Conservation (phyloP, 2,797 vertebrate species). For the Ctenochaetus hawaiiensis region DNA sequence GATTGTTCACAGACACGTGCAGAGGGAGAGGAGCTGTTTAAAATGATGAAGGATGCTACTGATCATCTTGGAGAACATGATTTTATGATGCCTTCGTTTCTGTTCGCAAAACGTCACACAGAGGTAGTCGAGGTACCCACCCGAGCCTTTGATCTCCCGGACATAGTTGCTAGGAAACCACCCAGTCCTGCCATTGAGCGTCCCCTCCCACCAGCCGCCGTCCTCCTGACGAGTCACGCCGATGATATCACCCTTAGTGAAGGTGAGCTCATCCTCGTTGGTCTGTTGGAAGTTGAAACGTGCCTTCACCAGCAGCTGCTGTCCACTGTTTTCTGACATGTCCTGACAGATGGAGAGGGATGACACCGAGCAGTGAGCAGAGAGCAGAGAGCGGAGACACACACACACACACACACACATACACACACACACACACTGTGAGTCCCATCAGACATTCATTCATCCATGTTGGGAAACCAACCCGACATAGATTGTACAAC, state of each 20-base stretch:
- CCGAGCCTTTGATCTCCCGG: constrained; percentile 95
- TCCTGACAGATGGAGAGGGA: constrained; percentile 83
- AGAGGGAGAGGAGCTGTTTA: constrained; percentile 5
- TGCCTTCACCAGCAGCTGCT: constrained; percentile 93
- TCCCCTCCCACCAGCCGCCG: constrained; percentile 99
- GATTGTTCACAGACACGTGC: constrained; percentile 18
- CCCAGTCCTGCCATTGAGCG: constrained; percentile 91
- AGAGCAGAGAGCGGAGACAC: not conserved
- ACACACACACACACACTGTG: not conserved
- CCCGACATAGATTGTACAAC: constrained; percentile 1
- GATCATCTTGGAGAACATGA: not conserved
- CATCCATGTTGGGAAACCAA: constrained; percentile 10
- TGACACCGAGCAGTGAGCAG: not conserved
- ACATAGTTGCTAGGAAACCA: constrained; percentile 99
- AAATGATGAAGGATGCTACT: constrained; percentile 1
- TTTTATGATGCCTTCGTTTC: not conserved
- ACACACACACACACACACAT: too few relatives aligned
- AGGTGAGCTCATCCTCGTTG: constrained; percentile 98
- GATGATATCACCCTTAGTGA: constrained; percentile 95
- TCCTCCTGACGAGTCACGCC: constrained; percentile 95
- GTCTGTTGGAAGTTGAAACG: constrained; percentile 98
- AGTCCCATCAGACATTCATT: not conserved
- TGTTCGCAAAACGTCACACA: not conserved
- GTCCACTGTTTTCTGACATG: constrained; percentile 96
- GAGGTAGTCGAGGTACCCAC: constrained; percentile 81